Base-by-base conservation (phyloP, 2,888 invertebrate species). In the Ichneumon xanthorius region DNA sequence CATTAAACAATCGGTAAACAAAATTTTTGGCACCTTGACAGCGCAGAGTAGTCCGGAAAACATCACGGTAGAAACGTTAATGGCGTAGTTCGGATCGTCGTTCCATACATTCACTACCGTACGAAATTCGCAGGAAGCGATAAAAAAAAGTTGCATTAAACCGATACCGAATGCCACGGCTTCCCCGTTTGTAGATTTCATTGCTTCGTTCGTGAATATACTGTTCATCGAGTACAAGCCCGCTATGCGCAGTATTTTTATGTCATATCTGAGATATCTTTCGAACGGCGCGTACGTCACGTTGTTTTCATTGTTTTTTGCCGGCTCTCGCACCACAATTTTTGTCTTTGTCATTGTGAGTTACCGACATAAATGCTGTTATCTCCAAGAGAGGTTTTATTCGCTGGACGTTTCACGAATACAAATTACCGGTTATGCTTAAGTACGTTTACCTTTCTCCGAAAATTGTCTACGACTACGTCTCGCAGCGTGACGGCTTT, bases 11-110 rank as follows among this genome's bases (percentile, higher is more conserved):
- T n/a, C n/a, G n/a, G 6, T 53, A 53, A n/a, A n/a, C n/a, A 6
- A 19, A 53, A 53, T n/a, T 1, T 4, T 70, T 58, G 11, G 11
- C 22, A 85, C 85, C 85, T 85, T 85, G 33, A 85, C 55, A 30
- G 82, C 85, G 63, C 85, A 85, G 16, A 85, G 82, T 63, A 85
- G 26, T 16, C 85, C 85, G 48, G 85, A 85, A 48, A 85, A 85
- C 85, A 85, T 85, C 4, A 82, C 85, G 0, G 85, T 85, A 9
- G 82, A 85, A 16, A 55, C 67, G 50, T 82, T 82, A 19, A 85
- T 80, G 0, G 85, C 85, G 77, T 85, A 85, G 45, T 85, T 85
- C 48, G 82, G 85, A 80, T 85, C 77, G 26, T 63, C 61, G 11
- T 6, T 40, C 37, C 85, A 80, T n/a, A 82, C 73, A 26, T 61